phyloP scores from a whole-genome alignment of 1,140 invertebrate genomes.

The Sitodiplosis mosellana region DNA sequence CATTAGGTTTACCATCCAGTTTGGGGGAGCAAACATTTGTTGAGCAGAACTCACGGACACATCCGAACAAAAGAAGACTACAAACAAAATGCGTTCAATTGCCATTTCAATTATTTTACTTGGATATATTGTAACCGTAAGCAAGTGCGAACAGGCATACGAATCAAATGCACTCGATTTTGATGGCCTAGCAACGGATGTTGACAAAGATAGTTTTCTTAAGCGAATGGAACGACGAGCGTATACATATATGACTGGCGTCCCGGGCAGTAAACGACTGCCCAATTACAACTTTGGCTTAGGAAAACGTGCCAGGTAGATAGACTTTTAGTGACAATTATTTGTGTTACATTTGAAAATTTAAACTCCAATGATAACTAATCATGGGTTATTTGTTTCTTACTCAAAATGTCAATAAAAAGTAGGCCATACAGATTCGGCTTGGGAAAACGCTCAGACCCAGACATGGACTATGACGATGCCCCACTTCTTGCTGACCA shows the following conservation, averaged over 20 bases:
- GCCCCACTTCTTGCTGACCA: no score
- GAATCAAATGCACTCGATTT: constrained; percentile 1
- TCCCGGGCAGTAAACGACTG: constrained; percentile 19
- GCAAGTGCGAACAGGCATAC: background rate
- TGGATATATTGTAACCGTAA: background rate
- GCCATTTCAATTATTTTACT: background rate
- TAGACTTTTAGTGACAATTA: no score
- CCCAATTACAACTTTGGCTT: constrained; percentile 23
- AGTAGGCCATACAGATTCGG: constrained; percentile 19
- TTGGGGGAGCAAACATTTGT: no score
- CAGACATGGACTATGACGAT: constrained; percentile 10
- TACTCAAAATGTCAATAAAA: background rate
- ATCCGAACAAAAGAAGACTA: no score
- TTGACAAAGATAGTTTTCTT: constrained; percentile 18
- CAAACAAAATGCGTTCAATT: no score
- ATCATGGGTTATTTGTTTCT: background rate
- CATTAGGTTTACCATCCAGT: no score
- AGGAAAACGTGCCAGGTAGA: constrained; percentile 16
- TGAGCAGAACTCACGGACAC: no score
- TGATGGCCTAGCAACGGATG: constrained; percentile 13
- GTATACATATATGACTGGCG: constrained; percentile 21
- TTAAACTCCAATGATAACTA: no score
- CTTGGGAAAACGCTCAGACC: constrained; percentile 21
- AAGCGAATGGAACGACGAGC: constrained; percentile 19
- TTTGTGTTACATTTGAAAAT: no score